phyloP scores from a whole-genome alignment of 2,797 vertebrate genomes.

The Megaceryle alcyon region DNA sequence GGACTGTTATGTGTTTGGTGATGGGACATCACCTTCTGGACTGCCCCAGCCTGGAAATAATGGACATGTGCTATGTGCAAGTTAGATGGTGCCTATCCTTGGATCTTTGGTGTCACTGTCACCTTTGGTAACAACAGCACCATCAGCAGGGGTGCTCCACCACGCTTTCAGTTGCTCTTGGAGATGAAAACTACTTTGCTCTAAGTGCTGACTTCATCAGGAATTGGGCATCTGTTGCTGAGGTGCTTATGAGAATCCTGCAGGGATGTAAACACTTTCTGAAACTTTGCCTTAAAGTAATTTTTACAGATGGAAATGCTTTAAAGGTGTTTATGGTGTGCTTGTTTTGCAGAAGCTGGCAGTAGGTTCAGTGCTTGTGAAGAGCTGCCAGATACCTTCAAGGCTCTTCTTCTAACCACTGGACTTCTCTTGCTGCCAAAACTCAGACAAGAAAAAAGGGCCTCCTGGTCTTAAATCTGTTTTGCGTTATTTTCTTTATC shows the following conservation, averaged over 20 bases:
- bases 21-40: neutral
- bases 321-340: accelerated
- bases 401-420: neutral
- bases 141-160: neutral
- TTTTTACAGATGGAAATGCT: neutral
- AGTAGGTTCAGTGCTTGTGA: neutral
- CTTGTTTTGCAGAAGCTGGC: neutral
- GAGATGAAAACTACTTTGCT: accelerated
- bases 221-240: neutral
- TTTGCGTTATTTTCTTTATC: neutral
- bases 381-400: neutral
- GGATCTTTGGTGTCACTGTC: neutral
- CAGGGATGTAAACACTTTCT: neutral
- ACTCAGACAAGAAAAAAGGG: neutral
- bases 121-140: neutral
- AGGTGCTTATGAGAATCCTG: neutral
- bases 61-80: neutral
- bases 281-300: neutral
- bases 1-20: neutral
- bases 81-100: neutral
- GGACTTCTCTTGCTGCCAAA: neutral
- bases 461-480: neutral
- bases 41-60: neutral
- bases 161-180: accelerated
- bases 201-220: neutral